Conservation (phyloP, 2,888 invertebrate species). For the Tillus elongatus region DNA sequence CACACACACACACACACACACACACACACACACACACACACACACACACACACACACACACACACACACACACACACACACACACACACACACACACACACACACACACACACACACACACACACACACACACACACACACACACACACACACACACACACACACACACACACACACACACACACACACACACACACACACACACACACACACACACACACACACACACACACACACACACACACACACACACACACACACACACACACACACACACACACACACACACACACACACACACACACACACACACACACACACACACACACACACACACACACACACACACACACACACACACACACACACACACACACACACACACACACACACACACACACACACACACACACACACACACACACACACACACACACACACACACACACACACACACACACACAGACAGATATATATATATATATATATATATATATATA, state of each 20-base stretch:
- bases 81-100: too few species aligned
- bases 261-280: not conserved
- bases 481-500: slow-evolving; percentile 7
- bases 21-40: too few species aligned
- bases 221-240: not conserved
- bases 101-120: too few species aligned
- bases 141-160: too few species aligned
- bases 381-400: not conserved
- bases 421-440: not conserved
- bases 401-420: not conserved
- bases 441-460: not conserved
- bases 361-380: not conserved
- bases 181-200: too few species aligned
- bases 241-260: not conserved
- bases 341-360: not conserved
- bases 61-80: too few species aligned
- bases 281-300: not conserved
- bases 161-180: too few species aligned
- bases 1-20: too few species aligned
- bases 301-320: not conserved
- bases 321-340: not conserved
- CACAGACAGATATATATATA: too few species aligned
- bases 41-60: too few species aligned
- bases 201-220: too few species aligned
- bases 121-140: too few species aligned